Base-by-base conservation (phyloP, 1,140 invertebrate genomes). In the Caenorhabditis tropicalis region DNA sequence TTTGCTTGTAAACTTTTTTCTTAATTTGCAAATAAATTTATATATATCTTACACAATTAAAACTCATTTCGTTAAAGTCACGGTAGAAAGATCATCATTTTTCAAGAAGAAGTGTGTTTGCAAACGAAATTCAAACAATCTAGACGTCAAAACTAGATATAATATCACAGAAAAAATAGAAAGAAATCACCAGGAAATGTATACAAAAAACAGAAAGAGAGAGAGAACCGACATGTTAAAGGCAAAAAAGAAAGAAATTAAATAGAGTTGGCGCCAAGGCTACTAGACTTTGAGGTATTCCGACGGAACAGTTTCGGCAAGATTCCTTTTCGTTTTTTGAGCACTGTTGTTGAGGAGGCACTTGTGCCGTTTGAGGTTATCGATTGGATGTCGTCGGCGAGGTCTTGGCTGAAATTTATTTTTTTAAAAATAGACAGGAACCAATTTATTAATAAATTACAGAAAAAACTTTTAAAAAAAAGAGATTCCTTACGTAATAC, bases 271-370 rank as follows among this genome's bases (percentile, higher is more conserved):
- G 19, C 33, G 21, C 65, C 65, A 12, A 74, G n/a, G 12, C 33
- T 74, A 10, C 65, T 74, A 15, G 65, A 74, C 24, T 74, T 74
- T 21, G 65, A 74, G 7, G 33, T 74, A 12, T 74, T 74, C 7
- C 65, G 36, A 46, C 65, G 65, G 36, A 74, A 74, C 0, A 74
- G 36, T 24, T 74, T 74, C 21, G 65, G 65, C n/a, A 74, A 10
- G 12, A 74, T 74, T 74, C 65, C 65, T 74, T 74, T 74, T 24
- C n/a, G 16, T n/a, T 74, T 74, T 43, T 74, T 74, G 12, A 43
- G 19, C 16, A n/a, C n/a, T n/a, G n/a, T n/a, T n/a, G 29, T 29
- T 24, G 36, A 31, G 10, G 15, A 31, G 24, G 53, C 5, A 16
- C 16, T n/a, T 16, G 58, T 33, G 36, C 65, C 65, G n/a, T 74